Conservation (phyloP, 1,140 invertebrate genomes). For the Protaetia brevitarsis region DNA sequence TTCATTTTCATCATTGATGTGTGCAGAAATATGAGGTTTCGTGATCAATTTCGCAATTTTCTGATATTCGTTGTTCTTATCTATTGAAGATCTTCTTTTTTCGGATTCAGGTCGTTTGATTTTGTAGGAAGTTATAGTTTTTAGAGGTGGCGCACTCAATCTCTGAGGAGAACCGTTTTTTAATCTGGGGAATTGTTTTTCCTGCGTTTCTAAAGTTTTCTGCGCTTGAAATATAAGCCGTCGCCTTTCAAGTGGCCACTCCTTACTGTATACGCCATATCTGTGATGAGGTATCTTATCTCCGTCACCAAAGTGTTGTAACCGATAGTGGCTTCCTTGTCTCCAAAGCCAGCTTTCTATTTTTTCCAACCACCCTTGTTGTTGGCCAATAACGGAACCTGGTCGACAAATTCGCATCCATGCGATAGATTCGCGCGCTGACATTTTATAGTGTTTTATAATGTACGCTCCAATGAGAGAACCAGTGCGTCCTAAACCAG, state of each 20-base stretch:
- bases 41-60: neutral
- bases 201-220: constrained; percentile 23
- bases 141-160: neutral
- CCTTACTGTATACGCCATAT: constrained; percentile 49
- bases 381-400: constrained; percentile 78
- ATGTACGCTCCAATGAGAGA: constrained; percentile 79
- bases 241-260: constrained; percentile 40
- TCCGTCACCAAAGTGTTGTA: constrained; percentile 45
- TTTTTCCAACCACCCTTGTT: constrained; percentile 75
- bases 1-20: constrained; percentile 8
- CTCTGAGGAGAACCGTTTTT: neutral
- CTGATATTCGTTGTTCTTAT: neutral
- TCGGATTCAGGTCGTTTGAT: constrained; percentile 19
- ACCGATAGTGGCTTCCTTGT: constrained; percentile 50
- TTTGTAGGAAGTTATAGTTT: neutral
- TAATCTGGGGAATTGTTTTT: constrained; percentile 23
- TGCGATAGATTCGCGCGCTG: constrained; percentile 78
- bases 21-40: neutral
- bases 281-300: constrained; percentile 48
- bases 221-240: constrained; percentile 3
- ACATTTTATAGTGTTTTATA: constrained; percentile 79
- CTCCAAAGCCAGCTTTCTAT: constrained; percentile 51
- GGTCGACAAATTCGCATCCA: constrained; percentile 82
- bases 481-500: constrained; percentile 79
- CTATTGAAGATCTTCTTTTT: neutral